Percentiles rank a stretch among this genome's conserved stretches.
Conservation (phyloP, 2,113 vertebrate genomes). For the Tragelaphus buxtoni region DNA sequence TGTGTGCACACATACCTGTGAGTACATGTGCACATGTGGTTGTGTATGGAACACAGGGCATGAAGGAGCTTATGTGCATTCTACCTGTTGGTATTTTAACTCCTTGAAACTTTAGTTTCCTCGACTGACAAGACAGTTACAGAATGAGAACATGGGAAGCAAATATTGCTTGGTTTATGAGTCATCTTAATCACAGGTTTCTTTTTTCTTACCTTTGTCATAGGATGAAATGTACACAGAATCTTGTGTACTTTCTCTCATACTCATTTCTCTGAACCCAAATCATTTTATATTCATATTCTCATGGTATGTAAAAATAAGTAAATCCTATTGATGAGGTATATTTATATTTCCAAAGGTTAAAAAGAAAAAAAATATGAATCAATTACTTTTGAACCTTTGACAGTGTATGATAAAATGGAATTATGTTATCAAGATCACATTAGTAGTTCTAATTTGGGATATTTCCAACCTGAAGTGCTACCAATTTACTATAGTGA, state of each 20-base stretch:
- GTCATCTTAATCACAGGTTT: not conserved
- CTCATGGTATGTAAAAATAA: not conserved
- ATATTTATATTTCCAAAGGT: not conserved
- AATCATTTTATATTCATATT: not conserved
- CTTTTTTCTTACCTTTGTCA: not conserved
- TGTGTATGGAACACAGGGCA: fast-evolving
- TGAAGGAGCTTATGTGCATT: not conserved
- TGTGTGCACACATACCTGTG: not conserved
- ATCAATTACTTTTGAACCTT: not conserved
- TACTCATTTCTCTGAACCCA: not conserved
- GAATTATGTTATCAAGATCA: not conserved
- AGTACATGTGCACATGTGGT: fast-evolving
- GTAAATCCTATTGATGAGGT: not conserved
- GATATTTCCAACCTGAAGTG: not conserved
- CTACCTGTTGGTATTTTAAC: not conserved
- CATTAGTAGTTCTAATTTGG: not conserved
- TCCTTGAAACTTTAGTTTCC: not conserved
- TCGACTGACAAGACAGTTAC: not conserved
- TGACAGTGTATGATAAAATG: not conserved
- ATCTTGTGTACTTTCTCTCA: not conserved
- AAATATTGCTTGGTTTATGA: not conserved
- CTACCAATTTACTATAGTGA: not conserved
- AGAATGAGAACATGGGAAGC: not conserved
- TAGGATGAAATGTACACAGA: not conserved
- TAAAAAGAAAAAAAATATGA: not conserved